These are phyloP conservation scores for Zosterops pallidus DNA, from an alignment of 2,113 vertebrate genomes.

Conservation along the genomic window DNA sequence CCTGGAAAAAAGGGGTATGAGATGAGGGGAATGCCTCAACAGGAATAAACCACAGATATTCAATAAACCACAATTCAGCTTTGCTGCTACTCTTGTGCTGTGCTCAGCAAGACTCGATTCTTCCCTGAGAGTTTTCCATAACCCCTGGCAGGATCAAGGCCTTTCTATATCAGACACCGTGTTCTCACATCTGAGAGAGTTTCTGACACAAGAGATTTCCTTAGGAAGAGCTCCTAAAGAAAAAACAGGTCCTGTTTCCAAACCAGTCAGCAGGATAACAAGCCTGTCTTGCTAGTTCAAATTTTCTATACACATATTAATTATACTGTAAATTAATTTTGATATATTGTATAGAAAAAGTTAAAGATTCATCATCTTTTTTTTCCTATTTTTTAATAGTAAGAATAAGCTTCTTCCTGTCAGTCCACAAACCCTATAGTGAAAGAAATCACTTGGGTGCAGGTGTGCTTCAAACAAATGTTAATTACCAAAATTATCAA, in stretches of 20 bases:
- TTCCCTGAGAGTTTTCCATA: not conserved
- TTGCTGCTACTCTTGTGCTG: not conserved
- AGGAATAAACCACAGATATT: not conserved
- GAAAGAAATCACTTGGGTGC: not conserved
- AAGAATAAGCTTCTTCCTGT: not conserved
- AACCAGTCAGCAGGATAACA: not conserved
- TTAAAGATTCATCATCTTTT: not conserved
- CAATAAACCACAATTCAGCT: not conserved
- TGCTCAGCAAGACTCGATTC: not conserved
- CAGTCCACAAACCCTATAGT: not conserved
- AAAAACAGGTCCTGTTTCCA: not conserved
- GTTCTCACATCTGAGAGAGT: not conserved
- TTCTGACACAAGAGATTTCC: not conserved
- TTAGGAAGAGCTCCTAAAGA: not conserved
- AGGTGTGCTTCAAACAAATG: not conserved
- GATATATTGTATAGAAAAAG: not conserved
- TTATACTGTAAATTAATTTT: not conserved
- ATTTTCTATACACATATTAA: not conserved
- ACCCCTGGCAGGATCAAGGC: not conserved
- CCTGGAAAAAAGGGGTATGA: not conserved
- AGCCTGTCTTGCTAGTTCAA: not conserved
- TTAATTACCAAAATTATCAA: not conserved
- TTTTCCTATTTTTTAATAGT: not conserved
- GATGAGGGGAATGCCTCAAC: not conserved
- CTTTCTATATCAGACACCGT: not conserved